Evolutionary conservation across 2,888 invertebrate species (phyloP).

Genomic region (Aphidoletes aphidimyza): DNA sequence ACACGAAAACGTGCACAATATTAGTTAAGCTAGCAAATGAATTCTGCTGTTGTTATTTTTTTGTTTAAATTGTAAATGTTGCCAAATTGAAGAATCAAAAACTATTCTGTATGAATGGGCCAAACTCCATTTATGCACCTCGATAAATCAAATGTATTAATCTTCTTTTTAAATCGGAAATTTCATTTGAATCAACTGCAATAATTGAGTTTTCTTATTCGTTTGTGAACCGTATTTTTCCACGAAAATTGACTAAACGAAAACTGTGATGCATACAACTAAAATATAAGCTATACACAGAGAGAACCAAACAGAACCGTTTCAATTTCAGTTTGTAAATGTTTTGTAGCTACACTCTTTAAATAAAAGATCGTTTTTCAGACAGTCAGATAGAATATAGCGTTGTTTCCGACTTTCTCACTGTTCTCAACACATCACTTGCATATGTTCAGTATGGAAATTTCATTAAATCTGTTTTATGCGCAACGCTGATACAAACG

Average conservation of each 20-base stretch:
- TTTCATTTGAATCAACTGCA: too few species aligned
- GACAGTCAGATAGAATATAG: not conserved
- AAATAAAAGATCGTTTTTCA: constrained; percentile 17
- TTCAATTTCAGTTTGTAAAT: not conserved
- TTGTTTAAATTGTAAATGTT: too few species aligned
- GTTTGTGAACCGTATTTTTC: too few species aligned
- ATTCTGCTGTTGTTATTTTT: not conserved
- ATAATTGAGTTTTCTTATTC: too few species aligned
- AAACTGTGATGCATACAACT: too few species aligned
- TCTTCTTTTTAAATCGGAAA: too few species aligned
- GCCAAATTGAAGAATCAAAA: too few species aligned
- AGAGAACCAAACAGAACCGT: not conserved
- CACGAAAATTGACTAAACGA: too few species aligned
- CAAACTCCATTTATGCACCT: too few species aligned
- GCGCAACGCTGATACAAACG: not conserved
- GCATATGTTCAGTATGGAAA: constrained; percentile 13
- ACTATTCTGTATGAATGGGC: too few species aligned
- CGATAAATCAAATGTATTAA: too few species aligned
- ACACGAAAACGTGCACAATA: not conserved
- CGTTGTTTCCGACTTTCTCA: not conserved
- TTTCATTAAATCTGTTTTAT: not conserved
- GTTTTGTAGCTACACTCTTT: not conserved
- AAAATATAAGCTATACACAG: too few species aligned
- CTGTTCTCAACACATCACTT: not conserved
- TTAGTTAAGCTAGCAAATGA: not conserved